Base-by-base conservation (phyloP, 2,888 invertebrate genomes). In the Epinotia brunnichana region DNA sequence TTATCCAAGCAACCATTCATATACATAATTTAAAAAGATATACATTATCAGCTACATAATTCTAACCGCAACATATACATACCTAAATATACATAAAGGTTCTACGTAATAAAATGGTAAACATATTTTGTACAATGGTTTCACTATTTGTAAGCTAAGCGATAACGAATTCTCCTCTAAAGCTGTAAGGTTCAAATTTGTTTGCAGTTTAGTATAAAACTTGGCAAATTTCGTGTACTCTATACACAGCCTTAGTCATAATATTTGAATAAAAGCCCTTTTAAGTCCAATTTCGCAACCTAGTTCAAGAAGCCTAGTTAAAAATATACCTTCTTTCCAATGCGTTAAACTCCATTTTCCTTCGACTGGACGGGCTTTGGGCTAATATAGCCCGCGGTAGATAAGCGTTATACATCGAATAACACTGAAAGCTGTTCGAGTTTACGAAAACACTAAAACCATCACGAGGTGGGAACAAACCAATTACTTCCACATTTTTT, bases 341-440 rank as follows among this genome's bases (percentile, higher is more conserved):
- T 29, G 35, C n/a, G 15, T 39, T 53, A 73, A 57, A 59, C 24
- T 29, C 19, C 48, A 39, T 68, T 62, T 81, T 82, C 81, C 83
- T 85, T 84, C 83, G 81, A 83, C 83, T 83, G 90, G 90, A 89
- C 90, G 91, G 88, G 85, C 79, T 79, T 73, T 76, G 77, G 79
- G 77, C 77, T 78, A 80, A 83, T 82, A 76, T 82, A 82, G 85
- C 82, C 82, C 82, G 84, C 77, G 79, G 80, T 83, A 70, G 48
- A 70, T 79, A 83, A 87, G 83, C 75, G 48, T 80, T 74, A 76
- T 76, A 84, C 74, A 82, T 80, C 79, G 81, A 85, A 70, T 76
- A 80, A 87, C 86, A 89, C 77, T 70, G 83, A 88, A 89, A 88
- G 89, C 88, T 41, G 74, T 83, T 85, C 82, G 60, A 51, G 48